Evolutionary conservation across 2,797 vertebrate species (phyloP), one percentile per base, ranked within the genome.

Genomic region (Ibycter americanus): DNA sequence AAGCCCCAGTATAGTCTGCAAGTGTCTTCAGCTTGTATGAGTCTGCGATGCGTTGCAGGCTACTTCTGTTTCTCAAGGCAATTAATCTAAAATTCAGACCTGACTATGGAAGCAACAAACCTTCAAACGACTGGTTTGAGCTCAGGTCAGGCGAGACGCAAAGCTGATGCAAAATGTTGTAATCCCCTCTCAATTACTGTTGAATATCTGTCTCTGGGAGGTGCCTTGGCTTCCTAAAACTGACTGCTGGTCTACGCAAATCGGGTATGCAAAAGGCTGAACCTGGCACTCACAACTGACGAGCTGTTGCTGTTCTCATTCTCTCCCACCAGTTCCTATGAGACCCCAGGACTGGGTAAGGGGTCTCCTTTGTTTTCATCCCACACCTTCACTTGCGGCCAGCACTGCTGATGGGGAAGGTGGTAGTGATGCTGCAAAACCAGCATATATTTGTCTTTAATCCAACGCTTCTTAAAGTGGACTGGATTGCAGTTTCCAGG

Each of bases 151-250:
- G 40, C 0, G 0, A 44, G 34, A 77, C 23, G 65, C 49, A 49
- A 70, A 77, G 59, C 8, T 0, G 1, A 13, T n/a, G 66, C 44
- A 31, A 78, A 55, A 19, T 61, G 10, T 46, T 27, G 32, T 26
- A 10, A 47, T 71, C 31, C 29, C 8, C 0, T 0, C 40, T 49
- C n/a, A 17, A 1, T 29, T 62, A 7, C 21, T 34, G 26, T 25
- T 31, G 26, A n/a, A 15, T 79, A 32, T 34, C 29, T 70, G 46
- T 18, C 38, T 68, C 22, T 21, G 55, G n/a, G 38, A 61, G 12
- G 26, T 52, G 36, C 26, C 59, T 65, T 70, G 51, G 11, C 47
- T 81, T 84, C 34, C 29, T 49, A 36, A 82, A 71, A 47, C 34
- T 42, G 74, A 5, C 32, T 71, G 5, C 38, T 66, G 40, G 55